A percentile compares a stretch with the other conserved stretches of the same genome.
phyloP scores from a whole-genome alignment of 2,113 vertebrate species.

The Athene cunicularia region DNA sequence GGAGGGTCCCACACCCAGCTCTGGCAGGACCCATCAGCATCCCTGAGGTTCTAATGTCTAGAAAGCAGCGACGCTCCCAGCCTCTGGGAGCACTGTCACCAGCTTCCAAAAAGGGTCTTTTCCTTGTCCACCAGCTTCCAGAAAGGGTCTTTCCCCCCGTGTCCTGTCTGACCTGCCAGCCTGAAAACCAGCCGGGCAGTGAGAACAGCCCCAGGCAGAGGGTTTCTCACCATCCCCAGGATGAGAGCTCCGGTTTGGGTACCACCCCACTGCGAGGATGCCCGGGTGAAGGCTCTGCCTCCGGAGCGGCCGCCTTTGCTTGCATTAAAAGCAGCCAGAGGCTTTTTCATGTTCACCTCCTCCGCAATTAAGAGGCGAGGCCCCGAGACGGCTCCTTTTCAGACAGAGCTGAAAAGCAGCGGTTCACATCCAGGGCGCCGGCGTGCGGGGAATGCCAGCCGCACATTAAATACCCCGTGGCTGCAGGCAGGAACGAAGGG shows the following conservation, averaged over 20 bases:
- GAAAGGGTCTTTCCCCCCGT: neutral
- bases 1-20: neutral
- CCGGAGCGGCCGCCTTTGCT: neutral
- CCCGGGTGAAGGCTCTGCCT: neutral
- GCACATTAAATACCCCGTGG: neutral
- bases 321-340: neutral
- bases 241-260: neutral
- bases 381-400: neutral
- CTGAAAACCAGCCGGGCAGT: neutral
- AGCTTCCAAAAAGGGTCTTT: neutral
- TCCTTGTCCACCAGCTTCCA: neutral
- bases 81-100: neutral
- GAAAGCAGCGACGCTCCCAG: neutral
- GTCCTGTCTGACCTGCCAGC: neutral
- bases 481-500: neutral
- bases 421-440: neutral
- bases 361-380: neutral
- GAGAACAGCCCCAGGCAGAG: neutral
- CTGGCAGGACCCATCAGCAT: neutral
- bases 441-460: neutral
- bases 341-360: slow-evolving; percentile 23
- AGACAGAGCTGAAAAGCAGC: neutral
- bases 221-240: neutral
- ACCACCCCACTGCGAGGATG: neutral
- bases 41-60: neutral